These are phyloP conservation scores for Antitype chi DNA, from an alignment of 2,888 invertebrate species.

Conservation along the genomic window DNA sequence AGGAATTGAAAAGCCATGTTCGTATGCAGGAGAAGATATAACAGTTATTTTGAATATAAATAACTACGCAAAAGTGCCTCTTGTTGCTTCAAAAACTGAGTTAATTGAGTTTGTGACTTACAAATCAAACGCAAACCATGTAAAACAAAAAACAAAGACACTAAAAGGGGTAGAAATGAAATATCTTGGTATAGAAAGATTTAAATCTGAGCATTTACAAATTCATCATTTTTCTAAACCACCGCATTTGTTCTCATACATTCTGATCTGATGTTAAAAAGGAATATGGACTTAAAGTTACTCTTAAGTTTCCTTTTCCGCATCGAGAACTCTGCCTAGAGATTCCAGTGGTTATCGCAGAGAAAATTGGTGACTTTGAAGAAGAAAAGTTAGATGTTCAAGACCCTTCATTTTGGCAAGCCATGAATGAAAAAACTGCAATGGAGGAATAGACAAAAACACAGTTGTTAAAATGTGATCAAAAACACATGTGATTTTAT, in stretches of 20 bases:
- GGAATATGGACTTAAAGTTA: slow-evolving; percentile 4
- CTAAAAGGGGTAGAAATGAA: background rate
- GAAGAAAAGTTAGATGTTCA: background rate
- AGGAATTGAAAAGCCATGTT: background rate
- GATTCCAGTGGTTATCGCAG: background rate
- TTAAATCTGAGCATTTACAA: background rate
- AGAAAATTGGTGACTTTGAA: background rate
- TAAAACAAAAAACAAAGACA: background rate
- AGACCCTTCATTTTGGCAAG: background rate
- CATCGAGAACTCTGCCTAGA: background rate
- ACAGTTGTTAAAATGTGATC: too few relatives aligned
- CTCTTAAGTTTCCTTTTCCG: background rate
- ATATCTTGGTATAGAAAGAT: slow-evolving; percentile 3
- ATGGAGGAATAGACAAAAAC: background rate
- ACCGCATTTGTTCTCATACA: background rate
- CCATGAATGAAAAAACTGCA: background rate
- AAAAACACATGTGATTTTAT: background rate
- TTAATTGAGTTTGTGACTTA: background rate
- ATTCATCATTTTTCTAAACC: background rate
- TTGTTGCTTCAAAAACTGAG: slow-evolving; percentile 5
- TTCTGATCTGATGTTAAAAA: slow-evolving; percentile 5
- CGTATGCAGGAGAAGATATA: background rate
- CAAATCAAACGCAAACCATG: background rate
- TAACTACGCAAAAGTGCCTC: background rate
- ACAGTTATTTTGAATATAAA: background rate